Percentiles rank a stretch among this genome's conserved stretches.
These are phyloP conservation scores for Umimayanthus kanabou DNA, from an alignment of 92 coral and sea anemone genomes.

Conservation along the genomic window DNA sequence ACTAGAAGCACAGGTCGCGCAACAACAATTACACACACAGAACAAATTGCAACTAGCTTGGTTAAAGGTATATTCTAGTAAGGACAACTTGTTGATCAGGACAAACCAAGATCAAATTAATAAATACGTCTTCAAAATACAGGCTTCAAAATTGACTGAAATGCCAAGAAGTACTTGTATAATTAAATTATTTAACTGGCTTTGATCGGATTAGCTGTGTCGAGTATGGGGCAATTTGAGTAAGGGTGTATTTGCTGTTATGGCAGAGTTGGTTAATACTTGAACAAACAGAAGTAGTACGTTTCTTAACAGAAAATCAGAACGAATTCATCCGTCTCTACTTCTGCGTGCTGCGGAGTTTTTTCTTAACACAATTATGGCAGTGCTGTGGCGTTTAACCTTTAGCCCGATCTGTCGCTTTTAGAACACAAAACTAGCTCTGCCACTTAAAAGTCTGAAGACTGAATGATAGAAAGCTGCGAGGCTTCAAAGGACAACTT, in stretches of 20 bases:
- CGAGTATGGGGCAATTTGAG: background rate
- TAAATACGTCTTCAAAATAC: background rate
- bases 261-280: background rate
- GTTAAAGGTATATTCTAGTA: too few relatives aligned
- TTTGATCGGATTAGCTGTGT: conserved; percentile 22
- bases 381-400: background rate
- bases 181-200: background rate
- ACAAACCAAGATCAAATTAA: background rate
- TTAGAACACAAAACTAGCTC: background rate
- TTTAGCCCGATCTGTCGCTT: conserved; percentile 1
- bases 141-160: background rate
- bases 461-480: too few relatives aligned
- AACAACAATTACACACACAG: too few relatives aligned
- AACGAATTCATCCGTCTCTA: background rate
- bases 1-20: too few relatives aligned
- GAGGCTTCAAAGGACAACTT: background rate
- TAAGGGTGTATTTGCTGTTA: background rate
- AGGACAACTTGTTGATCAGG: background rate
- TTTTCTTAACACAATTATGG: background rate
- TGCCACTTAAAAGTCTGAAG: background rate
- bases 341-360: background rate
- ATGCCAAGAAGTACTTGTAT: background rate
- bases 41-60: too few relatives aligned
- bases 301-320: background rate
- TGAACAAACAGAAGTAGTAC: background rate